These are phyloP conservation scores for Chydorus sphaericus DNA, from an alignment of 2,888 invertebrate species.

Conservation along the genomic window DNA sequence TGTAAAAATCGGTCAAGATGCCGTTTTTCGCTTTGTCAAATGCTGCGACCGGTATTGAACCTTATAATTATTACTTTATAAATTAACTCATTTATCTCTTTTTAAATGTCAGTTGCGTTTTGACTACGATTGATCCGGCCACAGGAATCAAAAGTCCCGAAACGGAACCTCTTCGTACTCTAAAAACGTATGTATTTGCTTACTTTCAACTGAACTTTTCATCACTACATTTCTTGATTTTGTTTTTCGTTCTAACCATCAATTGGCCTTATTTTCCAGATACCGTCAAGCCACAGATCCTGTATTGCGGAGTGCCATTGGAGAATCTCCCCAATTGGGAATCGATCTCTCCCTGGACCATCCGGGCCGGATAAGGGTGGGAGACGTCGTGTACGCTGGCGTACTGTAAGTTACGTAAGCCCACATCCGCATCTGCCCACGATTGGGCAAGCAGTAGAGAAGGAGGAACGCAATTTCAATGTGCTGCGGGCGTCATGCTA, in stretches of 20 bases:
- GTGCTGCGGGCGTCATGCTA: no score
- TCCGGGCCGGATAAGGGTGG: constrained; percentile 33
- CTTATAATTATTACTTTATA: constrained; percentile 27
- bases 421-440: no score
- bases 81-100: constrained; percentile 29
- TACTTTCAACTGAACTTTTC: no score
- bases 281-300: constrained; percentile 9
- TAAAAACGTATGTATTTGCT: constrained; percentile 41
- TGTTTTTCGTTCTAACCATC: no score
- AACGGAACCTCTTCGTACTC: constrained; percentile 46
- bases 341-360: constrained; percentile 35
- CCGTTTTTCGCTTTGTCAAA: constrained; percentile 45
- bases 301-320: constrained; percentile 26
- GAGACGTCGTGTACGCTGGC: constrained; percentile 35
- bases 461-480: no score
- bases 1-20: constrained; percentile 45
- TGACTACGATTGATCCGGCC: constrained; percentile 52
- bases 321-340: constrained; percentile 33
- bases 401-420: background rate
- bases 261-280: background rate
- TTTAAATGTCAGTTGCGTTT: constrained; percentile 39
- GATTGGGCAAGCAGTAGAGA: no score
- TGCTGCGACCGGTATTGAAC: constrained; percentile 43
- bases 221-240: no score
- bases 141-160: constrained; percentile 43